These are phyloP conservation scores for Tragelaphus imberbis DNA, from an alignment of 2,113 vertebrate genomes.

Conservation along the genomic window DNA sequence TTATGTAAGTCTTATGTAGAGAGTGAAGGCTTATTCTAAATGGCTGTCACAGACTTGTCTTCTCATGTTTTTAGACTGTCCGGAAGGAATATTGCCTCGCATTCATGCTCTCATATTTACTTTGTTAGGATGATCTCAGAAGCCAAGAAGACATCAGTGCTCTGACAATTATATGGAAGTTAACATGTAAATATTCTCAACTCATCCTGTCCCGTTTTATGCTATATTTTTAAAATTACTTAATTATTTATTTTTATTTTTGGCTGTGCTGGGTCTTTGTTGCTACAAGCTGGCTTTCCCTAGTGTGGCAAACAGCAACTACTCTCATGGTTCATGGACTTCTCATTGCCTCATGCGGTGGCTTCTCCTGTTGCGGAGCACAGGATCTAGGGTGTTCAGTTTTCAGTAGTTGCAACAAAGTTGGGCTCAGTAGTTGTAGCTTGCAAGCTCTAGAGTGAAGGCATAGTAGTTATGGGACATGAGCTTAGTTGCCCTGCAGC, in stretches of 20 bases:
- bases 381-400: not conserved
- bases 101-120: not conserved
- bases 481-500: not conserved
- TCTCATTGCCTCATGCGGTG: not conserved
- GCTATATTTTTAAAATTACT: not conserved
- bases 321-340: not conserved
- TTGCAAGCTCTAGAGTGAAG: not conserved
- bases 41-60: not conserved
- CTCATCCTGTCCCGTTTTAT: not conserved
- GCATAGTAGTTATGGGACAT: not conserved
- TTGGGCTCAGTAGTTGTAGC: not conserved
- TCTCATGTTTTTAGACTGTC: not conserved
- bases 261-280: not conserved
- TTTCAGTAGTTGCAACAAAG: not conserved
- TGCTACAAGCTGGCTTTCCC: not conserved
- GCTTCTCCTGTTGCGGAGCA: not conserved
- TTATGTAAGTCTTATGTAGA: not conserved
- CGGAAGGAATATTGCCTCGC: not conserved
- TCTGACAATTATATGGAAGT: not conserved
- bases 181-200: not conserved
- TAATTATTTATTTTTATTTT: not conserved
- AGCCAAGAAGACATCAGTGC: not conserved
- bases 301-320: not conserved
- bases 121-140: not conserved
- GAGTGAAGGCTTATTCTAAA: not conserved